Evolutionary conservation across 1,140 invertebrate species (phyloP).

Genomic region (Lasioglossum baleicum): DNA sequence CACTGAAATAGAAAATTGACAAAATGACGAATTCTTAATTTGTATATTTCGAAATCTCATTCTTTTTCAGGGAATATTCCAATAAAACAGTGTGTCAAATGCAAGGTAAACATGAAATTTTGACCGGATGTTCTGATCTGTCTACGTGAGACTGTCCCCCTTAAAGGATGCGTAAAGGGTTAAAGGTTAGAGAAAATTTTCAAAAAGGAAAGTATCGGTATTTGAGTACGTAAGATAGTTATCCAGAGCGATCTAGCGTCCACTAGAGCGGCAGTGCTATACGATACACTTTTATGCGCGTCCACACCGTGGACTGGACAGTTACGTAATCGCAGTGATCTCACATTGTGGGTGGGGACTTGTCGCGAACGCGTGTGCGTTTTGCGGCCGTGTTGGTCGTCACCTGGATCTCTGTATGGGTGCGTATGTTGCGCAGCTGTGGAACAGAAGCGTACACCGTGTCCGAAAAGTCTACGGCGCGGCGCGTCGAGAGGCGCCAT

Average conservation of each 20-base stretch:
- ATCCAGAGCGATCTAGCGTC: conserved; percentile 36
- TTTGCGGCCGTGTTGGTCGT: conserved; percentile 1
- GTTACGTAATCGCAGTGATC: conserved; percentile 74
- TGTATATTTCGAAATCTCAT: no score
- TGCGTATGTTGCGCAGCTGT: not conserved
- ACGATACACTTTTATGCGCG: conserved; percentile 61
- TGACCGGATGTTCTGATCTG: no score
- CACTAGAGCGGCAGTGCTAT: conserved; percentile 44
- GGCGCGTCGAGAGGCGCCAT: not conserved
- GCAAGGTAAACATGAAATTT: no score
- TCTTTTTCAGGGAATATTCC: no score
- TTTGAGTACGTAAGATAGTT: not conserved
- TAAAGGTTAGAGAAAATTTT: no score
- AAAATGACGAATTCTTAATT: no score
- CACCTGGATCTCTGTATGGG: conserved; percentile 4
- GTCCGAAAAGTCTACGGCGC: conserved; percentile 28
- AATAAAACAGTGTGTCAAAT: no score
- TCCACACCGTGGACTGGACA: conserved; percentile 63
- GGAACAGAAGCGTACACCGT: conserved; percentile 31
- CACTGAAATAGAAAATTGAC: no score
- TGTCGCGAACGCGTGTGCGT: conserved; percentile 32
- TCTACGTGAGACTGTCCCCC: no score
- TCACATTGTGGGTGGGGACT: conserved; percentile 73
- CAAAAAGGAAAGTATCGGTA: not conserved
- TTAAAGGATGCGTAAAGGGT: no score